Base-by-base conservation (phyloP, 2,113 vertebrate genomes). In the Carassius carassius region DNA sequence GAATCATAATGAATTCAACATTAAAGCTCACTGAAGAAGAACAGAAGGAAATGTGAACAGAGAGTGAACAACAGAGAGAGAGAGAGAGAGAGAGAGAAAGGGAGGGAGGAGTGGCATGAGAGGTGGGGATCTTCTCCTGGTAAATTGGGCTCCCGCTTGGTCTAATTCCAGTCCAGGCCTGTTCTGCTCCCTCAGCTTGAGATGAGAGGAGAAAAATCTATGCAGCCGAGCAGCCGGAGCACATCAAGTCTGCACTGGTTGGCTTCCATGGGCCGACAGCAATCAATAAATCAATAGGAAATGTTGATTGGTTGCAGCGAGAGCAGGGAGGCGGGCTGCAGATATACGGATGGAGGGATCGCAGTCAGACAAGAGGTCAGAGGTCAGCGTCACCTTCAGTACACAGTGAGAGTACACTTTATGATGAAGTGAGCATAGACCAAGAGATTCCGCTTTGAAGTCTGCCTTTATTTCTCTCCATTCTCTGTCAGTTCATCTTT, bases 251-350 rank as follows among this genome's bases (percentile, higher is more conserved):
- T 96, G 94, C 94, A 94, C 94, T 84, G 91, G 94, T 92, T 91
- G 96, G 95, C 95, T 96, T 96, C 95, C 96, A 95, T 94, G 94
- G 95, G 95, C 96, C 97, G 96, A 96, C 96, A 94, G 93, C 90
- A 94, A 96, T 98, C 97, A 96, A 97, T 99, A 98, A 97, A 98
- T 98, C 97, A 97, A 97, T 97, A 94, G 95, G 95, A 95, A 97
- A 95, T 95, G 95, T 96, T 97, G 95, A 95, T 97, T 97, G 96
- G 96, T 96, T 98, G 96, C 96, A 95, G 96, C 96, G 96, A 94
- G 95, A 96, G 95, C 95, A 94, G 95, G 96, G 94, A 96, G 94
- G 94, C 94, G 95, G 95, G 95, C 95, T 94, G 91, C 95, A 96
- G 96, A 97, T 97, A 95, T 95, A 97, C 96, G 95, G 95, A 96